Conservation (phyloP, 2,888 invertebrate species). For the Napeogenes sylphis region DNA sequence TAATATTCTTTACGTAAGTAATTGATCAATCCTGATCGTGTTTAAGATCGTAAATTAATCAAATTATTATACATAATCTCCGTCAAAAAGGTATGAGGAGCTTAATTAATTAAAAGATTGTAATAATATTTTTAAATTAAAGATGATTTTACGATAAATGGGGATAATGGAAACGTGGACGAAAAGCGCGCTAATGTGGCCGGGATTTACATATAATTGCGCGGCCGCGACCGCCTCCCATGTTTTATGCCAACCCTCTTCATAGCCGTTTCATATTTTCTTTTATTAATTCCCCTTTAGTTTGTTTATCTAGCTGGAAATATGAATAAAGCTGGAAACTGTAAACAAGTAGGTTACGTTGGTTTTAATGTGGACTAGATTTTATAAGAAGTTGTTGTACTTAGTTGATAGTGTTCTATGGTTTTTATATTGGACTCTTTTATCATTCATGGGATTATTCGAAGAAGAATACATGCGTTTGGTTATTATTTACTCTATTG, state of each 20-base stretch:
- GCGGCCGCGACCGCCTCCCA: constrained; percentile 4
- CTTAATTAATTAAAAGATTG: too few relatives aligned
- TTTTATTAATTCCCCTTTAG: constrained; percentile 16
- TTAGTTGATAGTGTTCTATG: not conserved
- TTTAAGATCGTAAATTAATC: too few relatives aligned
- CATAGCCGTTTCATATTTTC: constrained; percentile 16
- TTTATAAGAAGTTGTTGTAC: not conserved
- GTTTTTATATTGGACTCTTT: not conserved
- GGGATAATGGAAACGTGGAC: constrained; percentile 9
- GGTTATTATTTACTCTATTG: not conserved
- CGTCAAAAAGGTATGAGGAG: too few relatives aligned
- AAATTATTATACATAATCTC: too few relatives aligned
- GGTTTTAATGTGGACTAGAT: constrained; percentile 4
- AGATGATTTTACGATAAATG: not conserved
- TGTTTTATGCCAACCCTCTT: constrained; percentile 20
- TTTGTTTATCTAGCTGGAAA: constrained; percentile 5
- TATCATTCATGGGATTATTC: not conserved
- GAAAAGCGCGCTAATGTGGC: constrained; percentile 23
- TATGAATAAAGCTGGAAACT: constrained; percentile 3
- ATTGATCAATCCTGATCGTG: too few relatives aligned
- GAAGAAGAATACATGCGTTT: not conserved
- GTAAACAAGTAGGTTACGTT: constrained; percentile 5
- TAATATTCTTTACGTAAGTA: not conserved
- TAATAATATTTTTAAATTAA: not conserved
- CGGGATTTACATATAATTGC: constrained; percentile 27